phyloP scores from a whole-genome alignment of 2,797 vertebrate species.

The Intellagama lesueurii region DNA sequence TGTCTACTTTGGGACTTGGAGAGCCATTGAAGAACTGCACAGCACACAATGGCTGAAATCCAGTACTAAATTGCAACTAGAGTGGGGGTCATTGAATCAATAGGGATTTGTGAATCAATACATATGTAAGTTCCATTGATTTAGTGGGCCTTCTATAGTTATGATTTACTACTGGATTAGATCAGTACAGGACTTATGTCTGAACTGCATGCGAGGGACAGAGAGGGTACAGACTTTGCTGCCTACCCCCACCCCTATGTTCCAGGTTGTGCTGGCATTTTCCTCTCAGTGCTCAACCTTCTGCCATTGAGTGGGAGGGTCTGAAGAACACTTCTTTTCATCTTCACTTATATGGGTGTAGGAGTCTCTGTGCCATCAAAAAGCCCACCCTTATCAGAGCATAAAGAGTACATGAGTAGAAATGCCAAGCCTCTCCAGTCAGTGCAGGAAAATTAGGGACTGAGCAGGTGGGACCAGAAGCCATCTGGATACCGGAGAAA shows the following conservation, averaged over 20 bases:
- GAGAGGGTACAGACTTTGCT: neutral
- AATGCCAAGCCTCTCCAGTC: neutral
- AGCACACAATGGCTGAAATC: neutral
- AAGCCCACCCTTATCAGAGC: neutral
- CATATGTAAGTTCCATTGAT: too few relatives aligned
- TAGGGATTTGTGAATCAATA: too few relatives aligned
- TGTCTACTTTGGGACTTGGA: neutral
- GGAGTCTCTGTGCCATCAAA: neutral
- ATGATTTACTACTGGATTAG: too few relatives aligned
- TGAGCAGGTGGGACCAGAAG: too few relatives aligned
- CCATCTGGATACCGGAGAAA: too few relatives aligned
- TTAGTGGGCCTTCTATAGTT: too few relatives aligned
- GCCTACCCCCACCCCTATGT: neutral
- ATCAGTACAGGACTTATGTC: neutral
- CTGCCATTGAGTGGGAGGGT: too few relatives aligned
- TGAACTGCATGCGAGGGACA: neutral
- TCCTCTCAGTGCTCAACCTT: neutral
- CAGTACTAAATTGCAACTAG: too few relatives aligned
- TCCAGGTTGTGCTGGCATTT: neutral
- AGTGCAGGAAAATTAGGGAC: too few relatives aligned
- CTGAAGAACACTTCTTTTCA: neutral
- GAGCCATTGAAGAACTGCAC: neutral
- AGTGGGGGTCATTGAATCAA: too few relatives aligned
- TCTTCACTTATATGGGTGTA: neutral
- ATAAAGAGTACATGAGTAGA: neutral